Conservation (phyloP, 2,113 vertebrate species). For the Erpornis zantholeuca region DNA sequence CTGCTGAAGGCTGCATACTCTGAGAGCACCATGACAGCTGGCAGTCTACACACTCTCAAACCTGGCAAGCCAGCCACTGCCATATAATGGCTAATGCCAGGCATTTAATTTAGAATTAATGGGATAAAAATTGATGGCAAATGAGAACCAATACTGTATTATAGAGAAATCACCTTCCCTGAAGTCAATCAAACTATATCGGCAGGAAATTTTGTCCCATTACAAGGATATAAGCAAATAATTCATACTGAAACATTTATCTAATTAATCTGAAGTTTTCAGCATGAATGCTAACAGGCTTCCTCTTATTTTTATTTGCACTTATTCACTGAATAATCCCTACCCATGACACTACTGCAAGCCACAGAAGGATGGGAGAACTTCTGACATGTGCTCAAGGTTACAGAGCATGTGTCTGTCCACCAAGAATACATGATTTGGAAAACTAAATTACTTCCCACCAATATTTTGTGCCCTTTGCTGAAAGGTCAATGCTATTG, state of each 20-base stretch:
- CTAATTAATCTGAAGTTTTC: conserved; percentile 16
- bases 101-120: conserved; percentile 1
- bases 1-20: not conserved
- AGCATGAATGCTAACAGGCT: not conserved
- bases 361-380: not conserved
- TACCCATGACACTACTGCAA: not conserved
- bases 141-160: not conserved
- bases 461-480: not conserved
- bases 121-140: not conserved
- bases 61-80: not conserved
- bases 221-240: conserved; percentile 9
- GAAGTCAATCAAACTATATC: not conserved
- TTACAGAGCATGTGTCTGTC: not conserved
- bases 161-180: not conserved
- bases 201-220: not conserved
- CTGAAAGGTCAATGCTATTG: not conserved
- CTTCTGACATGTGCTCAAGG: not conserved
- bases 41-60: not conserved
- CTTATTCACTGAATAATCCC: not conserved
- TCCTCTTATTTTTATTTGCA: not conserved
- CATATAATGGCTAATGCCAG: not conserved
- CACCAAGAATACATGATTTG: not conserved
- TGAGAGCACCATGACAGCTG: not conserved
- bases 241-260: not conserved
- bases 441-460: not conserved